Percentiles rank a stretch among this genome's conserved stretches.
Evolutionary conservation across 2,797 vertebrate species (phyloP).

Genomic region (Zalophus californianus): DNA sequence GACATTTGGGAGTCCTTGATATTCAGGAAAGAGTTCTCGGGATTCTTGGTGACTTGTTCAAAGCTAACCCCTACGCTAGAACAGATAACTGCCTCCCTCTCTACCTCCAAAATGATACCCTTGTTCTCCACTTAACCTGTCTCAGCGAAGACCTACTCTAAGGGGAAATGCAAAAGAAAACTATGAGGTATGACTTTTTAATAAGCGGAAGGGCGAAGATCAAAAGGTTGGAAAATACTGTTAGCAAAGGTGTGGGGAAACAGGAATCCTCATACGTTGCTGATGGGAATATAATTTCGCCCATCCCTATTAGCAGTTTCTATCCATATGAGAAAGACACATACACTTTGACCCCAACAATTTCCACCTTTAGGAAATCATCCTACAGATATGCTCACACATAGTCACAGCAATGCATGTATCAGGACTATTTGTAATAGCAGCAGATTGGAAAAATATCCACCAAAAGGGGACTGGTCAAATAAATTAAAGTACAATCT

Average conservation of each 20-base stretch:
- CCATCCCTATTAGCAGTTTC: constrained; percentile 1
- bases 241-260: constrained; percentile 10
- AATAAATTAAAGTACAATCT: background rate
- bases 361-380: constrained; percentile 35
- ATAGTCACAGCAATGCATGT: background rate
- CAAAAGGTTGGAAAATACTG: background rate
- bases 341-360: background rate
- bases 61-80: background rate
- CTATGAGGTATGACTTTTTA: background rate
- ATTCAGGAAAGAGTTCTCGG: background rate
- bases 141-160: background rate
- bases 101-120: background rate
- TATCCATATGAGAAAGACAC: background rate
- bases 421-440: background rate
- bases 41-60: constrained; percentile 25
- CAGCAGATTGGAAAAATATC: constrained; percentile 1
- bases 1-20: background rate
- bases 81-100: background rate
- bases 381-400: background rate
- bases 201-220: background rate
- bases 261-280: background rate
- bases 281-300: background rate
- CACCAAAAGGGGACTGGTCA: background rate
- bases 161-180: background rate
- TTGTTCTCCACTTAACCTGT: background rate